Conservation (phyloP, 35 echinoderm and acorn worm species). For the Holothuria glaberrima region DNA sequence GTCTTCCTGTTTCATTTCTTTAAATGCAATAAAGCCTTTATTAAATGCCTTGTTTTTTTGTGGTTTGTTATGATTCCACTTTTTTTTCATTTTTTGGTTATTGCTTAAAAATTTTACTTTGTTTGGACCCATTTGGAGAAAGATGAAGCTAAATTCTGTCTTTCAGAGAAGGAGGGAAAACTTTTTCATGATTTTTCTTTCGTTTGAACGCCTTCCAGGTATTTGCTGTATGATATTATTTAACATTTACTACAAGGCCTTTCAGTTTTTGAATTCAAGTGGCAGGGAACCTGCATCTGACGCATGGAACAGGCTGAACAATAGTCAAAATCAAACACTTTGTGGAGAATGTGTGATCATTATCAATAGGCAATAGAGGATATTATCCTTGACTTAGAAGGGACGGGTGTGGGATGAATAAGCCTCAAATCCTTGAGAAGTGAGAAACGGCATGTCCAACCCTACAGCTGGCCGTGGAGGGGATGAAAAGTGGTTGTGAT, state of each 20-base stretch:
- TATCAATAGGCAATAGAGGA: neutral
- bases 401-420: neutral
- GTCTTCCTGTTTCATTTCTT: too few species aligned
- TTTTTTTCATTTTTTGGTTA: too few species aligned
- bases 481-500: too few species aligned
- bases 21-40: too few species aligned
- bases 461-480: neutral
- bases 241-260: constrained; percentile 39
- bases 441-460: neutral
- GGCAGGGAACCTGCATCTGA: constrained; percentile 23
- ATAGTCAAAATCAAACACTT: constrained; percentile 22
- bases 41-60: too few species aligned
- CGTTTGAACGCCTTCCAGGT: constrained; percentile 24
- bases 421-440: neutral
- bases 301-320: neutral
- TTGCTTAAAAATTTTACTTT: too few species aligned
- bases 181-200: too few species aligned
- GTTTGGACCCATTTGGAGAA: too few species aligned
- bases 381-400: constrained; percentile 5
- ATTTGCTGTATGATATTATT: constrained; percentile 29
- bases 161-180: too few species aligned
- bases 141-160: too few species aligned
- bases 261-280: constrained; percentile 3
- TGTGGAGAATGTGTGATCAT: constrained; percentile 29
- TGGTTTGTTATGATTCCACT: too few species aligned